These are phyloP conservation scores for Gila robusta DNA, from an alignment of 2,797 vertebrate genomes.

Conservation along the genomic window DNA sequence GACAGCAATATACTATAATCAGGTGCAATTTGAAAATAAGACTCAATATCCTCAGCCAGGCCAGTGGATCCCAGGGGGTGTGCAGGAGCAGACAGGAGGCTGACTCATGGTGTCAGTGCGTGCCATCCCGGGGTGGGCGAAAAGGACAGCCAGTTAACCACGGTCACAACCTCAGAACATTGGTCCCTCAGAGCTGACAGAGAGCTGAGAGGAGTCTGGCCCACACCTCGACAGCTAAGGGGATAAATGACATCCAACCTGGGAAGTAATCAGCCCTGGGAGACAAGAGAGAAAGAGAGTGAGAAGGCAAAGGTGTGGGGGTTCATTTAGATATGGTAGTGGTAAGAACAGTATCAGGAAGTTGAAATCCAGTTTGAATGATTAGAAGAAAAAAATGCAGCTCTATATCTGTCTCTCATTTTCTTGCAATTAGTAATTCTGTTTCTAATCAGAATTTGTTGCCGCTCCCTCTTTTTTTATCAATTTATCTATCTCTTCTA, in stretches of 20 bases:
- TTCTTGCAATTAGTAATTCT: neutral
- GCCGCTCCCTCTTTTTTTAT: neutral
- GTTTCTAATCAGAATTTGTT: neutral
- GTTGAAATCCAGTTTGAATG: constrained; percentile 6
- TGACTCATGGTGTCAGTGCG: constrained; percentile 24
- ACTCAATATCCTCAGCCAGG: constrained; percentile 15
- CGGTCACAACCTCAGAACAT: constrained; percentile 53
- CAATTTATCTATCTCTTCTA: neutral
- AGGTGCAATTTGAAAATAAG: constrained; percentile 25
- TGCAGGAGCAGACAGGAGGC: constrained; percentile 15
- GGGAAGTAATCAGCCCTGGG: constrained; percentile 50
- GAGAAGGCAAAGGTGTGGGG: constrained; percentile 16
- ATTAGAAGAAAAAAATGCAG: neutral
- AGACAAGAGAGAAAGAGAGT: constrained; percentile 39
- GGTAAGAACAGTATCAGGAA: constrained; percentile 57
- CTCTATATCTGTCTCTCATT: constrained; percentile 3
- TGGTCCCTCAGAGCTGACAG: constrained; percentile 39
- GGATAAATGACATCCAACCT: constrained; percentile 59
- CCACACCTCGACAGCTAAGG: constrained; percentile 46
- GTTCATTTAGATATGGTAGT: constrained; percentile 21
- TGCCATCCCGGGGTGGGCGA: constrained; percentile 7
- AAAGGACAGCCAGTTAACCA: constrained; percentile 56
- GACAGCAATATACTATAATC: constrained; percentile 23
- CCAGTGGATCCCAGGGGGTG: constrained; percentile 32
- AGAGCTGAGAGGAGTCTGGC: constrained; percentile 49